These are phyloP conservation scores for Aphis gossypii DNA, from an alignment of 1,140 invertebrate genomes.

Conservation along the genomic window DNA sequence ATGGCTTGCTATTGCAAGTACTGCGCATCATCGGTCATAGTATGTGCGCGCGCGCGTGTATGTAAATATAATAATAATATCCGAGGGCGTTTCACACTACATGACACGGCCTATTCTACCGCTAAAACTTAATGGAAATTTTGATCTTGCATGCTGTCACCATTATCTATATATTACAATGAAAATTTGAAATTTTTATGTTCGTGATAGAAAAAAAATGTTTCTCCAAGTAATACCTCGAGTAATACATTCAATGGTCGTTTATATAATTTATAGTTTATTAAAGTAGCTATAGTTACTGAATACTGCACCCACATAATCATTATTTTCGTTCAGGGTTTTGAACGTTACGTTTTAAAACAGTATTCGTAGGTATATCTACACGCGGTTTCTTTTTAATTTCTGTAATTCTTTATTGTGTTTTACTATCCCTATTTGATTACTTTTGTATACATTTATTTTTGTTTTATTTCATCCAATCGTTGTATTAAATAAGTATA, in stretches of 20 bases:
- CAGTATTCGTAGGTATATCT: not conserved
- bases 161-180: not conserved
- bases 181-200: not conserved
- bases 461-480: not conserved
- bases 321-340: not conserved
- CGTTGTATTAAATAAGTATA: not conserved
- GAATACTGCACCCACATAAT: not conserved
- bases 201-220: not conserved
- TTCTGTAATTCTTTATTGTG: not conserved
- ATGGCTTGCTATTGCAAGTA: not conserved
- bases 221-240: not conserved
- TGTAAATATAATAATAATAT: slow-evolving; percentile 34
- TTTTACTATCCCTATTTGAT: not conserved
- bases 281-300: not conserved
- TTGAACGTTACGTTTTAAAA: not conserved
- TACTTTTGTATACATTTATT: no score
- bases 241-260: not conserved
- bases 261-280: not conserved
- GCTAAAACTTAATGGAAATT: not conserved
- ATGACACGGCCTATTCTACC: not conserved
- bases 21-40: not conserved
- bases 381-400: not conserved
- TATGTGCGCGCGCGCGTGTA: not conserved
- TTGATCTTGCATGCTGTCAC: not conserved
- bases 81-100: not conserved